Evolutionary conservation across 2,113 vertebrate species (phyloP).

Genomic region (Talpa occidentalis): DNA sequence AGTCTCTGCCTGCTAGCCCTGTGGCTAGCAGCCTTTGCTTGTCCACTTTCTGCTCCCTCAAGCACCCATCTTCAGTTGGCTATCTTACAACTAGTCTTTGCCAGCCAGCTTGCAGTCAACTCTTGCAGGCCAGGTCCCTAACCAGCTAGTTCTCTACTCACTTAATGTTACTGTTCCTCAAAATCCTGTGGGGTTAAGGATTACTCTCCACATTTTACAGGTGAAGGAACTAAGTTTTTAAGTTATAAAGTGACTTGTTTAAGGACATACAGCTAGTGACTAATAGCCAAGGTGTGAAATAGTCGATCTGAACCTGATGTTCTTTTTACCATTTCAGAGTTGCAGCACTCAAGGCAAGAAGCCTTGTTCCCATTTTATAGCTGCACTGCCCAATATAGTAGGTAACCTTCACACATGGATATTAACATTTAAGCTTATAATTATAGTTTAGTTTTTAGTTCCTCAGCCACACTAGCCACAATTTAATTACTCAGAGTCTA

Average conservation of each 20-base stretch:
- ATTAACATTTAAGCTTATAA: neutral
- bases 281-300: neutral
- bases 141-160: too few relatives aligned
- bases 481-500: neutral
- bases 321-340: neutral
- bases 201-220: neutral
- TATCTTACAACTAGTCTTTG: too few relatives aligned
- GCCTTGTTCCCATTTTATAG: neutral
- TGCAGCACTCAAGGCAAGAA: neutral
- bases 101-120: too few relatives aligned
- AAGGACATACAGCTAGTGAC: neutral
- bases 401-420: neutral
- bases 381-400: neutral
- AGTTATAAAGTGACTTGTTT: neutral
- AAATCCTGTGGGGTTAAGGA: neutral
- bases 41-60: too few relatives aligned
- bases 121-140: too few relatives aligned
- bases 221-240: neutral
- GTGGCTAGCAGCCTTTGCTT: too few relatives aligned
- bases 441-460: neutral
- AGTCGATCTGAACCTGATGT: neutral
- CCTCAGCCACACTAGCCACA: neutral
- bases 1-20: too few relatives aligned
- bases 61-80: too few relatives aligned
- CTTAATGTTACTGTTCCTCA: neutral